These are phyloP conservation scores for Vultur gryphus DNA, from an alignment of 2,797 vertebrate genomes.

Conservation along the genomic window DNA sequence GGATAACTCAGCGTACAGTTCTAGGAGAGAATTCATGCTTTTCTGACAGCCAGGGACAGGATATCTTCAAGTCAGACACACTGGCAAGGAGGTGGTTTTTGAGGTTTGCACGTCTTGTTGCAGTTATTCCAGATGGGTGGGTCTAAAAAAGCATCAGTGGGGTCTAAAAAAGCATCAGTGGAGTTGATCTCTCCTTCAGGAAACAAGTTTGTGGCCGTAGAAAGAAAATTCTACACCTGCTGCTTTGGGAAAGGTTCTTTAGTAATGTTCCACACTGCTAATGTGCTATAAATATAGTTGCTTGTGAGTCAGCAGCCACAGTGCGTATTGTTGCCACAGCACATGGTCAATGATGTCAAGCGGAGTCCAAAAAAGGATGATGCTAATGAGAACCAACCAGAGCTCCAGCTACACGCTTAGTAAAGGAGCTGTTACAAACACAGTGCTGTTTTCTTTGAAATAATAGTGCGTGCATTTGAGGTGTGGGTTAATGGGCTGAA, in stretches of 20 bases:
- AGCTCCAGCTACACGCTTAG: neutral
- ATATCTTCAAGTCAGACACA: neutral
- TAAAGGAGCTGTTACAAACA: neutral
- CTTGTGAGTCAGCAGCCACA: conserved; percentile 29
- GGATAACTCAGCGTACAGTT: neutral
- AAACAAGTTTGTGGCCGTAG: neutral
- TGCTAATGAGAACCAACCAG: neutral
- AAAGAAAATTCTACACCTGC: neutral
- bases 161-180: neutral
- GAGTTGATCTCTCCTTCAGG: neutral
- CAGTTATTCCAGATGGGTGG: neutral
- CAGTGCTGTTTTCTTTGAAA: neutral
- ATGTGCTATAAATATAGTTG: conserved; percentile 39
- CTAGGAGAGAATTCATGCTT: neutral
- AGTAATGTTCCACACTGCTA: neutral
- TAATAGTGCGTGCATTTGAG: neutral
- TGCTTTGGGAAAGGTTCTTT: neutral
- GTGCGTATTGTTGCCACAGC: neutral
- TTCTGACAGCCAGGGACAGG: neutral
- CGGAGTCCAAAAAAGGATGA: neutral
- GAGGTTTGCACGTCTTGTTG: neutral
- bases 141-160: neutral
- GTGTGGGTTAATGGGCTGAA: neutral
- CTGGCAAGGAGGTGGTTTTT: neutral
- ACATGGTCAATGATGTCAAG: conserved; percentile 2